Base-by-base conservation (phyloP, 2,113 vertebrate genomes). In the Hippocampus mohnikei region DNA sequence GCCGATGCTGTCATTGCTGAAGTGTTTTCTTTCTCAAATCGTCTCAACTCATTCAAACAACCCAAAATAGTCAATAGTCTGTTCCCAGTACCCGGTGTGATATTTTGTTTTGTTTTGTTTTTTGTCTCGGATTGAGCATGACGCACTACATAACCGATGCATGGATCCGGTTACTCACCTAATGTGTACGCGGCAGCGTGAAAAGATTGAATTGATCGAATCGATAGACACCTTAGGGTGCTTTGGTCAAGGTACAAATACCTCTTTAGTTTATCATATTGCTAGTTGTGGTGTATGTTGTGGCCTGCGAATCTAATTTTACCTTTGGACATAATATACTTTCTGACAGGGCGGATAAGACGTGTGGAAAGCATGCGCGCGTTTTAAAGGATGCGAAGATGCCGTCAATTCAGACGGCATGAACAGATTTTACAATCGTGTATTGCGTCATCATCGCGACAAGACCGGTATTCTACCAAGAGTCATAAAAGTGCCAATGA, bases 1-100 rank as follows among this genome's bases (percentile, higher is more conserved):
- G 64, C 66, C 84, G 84, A 87, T 81, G 87, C 81, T 75, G 76
- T 91, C 80, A 84, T 80, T 74, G 65, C 56, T 13, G 12, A 15
- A 33, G 33, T 62, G 29, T 27, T 46, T 65, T 65, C 42, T 65
- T 65, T 27, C 27, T 25, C 18, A 6, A 65, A 27, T 6, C 46
- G 42, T 25, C 63, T 25, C n/a, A 3, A 21, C 8, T 62, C 60
- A 11, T 40, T 62, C 41, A 27, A 27, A 65, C 63, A 25, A 44
- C n/a, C 23, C 13, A 46, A 44, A 65, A 46, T 65, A 65, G 62
- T 65, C 6, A 65, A 27, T 65, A 8, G 41, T 46, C 40, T 25
- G 41, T 25, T 46, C 20, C 46, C 46, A 50, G 46, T 48, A 48
- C 6, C 37, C 37, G 23, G 62, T 8, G 40, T 33, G 48, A 72